These are phyloP conservation scores for Paramuricea clavata DNA, from an alignment of 92 coral and sea anemone genomes.

Conservation along the genomic window DNA sequence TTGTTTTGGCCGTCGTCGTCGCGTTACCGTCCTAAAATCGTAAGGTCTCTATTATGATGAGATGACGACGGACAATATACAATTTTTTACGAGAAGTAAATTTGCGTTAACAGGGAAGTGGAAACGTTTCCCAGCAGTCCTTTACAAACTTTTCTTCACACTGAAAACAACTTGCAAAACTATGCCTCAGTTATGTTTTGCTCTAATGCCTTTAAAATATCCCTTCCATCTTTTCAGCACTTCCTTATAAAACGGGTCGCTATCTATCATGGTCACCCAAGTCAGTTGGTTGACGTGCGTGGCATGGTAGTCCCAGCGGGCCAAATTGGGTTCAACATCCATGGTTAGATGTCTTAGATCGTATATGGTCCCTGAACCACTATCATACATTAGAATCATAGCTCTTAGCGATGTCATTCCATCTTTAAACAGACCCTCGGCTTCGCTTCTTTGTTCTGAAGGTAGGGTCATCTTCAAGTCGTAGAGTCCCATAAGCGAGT, in stretches of 20 bases:
- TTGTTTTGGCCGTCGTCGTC: too few species aligned
- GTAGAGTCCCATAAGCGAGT: slow-evolving; percentile 85
- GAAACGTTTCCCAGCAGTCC: too few species aligned
- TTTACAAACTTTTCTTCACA: too few species aligned
- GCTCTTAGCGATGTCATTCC: slow-evolving; percentile 89
- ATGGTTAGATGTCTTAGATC: slow-evolving; percentile 95
- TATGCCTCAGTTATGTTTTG: slow-evolving; percentile 81
- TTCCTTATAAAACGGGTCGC: slow-evolving; percentile 75
- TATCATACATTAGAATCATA: slow-evolving; percentile 84
- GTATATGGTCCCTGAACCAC: slow-evolving; percentile 96
- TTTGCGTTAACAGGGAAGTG: too few species aligned
- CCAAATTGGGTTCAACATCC: slow-evolving; percentile 85
- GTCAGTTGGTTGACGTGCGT: slow-evolving; percentile 85
- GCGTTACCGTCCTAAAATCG: too few species aligned
- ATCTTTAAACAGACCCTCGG: slow-evolving; percentile 76
- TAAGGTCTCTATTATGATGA: too few species aligned
- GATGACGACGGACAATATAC: too few species aligned
- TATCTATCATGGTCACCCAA: slow-evolving; percentile 76
- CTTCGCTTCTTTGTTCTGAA: slow-evolving; percentile 61
- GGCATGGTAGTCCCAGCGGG: slow-evolving; percentile 99
- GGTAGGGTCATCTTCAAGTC: slow-evolving; percentile 87
- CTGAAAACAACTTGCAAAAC: neutral
- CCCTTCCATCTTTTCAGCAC: slow-evolving; percentile 89
- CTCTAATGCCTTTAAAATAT: slow-evolving; percentile 86
- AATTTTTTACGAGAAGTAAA: too few species aligned